Evolutionary conservation across 2,797 vertebrate genomes (phyloP).

Genomic region (Nyctalus aviator): DNA sequence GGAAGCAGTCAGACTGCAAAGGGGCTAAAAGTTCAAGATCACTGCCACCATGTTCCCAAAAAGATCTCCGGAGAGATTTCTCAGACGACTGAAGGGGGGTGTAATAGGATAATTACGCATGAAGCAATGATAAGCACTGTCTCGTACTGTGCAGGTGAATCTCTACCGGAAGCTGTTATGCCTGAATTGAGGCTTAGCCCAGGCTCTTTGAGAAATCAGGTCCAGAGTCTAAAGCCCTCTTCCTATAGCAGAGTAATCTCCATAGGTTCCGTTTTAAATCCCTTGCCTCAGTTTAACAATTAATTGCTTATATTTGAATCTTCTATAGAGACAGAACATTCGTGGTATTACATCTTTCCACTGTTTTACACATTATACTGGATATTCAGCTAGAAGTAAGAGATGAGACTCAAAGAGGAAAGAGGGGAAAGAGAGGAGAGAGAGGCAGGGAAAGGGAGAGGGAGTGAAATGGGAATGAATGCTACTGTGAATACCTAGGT

Average conservation of each 20-base stretch:
- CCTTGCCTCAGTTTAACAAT: conserved; percentile 28
- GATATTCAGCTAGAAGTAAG: background rate
- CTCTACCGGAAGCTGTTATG: background rate
- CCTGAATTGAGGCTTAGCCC: background rate
- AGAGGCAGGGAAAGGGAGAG: background rate
- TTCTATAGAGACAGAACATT: background rate
- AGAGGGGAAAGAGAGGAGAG: too few species aligned
- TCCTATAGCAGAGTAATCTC: background rate
- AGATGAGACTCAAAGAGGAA: background rate
- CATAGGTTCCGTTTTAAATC: background rate
- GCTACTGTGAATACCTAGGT: background rate
- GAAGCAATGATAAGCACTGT: background rate
- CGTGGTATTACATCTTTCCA: background rate
- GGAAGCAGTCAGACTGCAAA: background rate
- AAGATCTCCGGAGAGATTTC: conserved; percentile 11
- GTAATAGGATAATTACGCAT: background rate
- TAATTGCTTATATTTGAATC: background rate
- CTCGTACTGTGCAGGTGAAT: background rate
- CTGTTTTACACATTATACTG: background rate
- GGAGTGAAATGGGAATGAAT: background rate
- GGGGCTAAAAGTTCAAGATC: conserved; percentile 18
- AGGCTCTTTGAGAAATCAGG: conserved; percentile 20
- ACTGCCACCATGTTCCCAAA: background rate
- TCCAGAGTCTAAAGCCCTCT: background rate
- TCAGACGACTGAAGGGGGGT: conserved; percentile 16